A percentile compares a stretch with the other conserved stretches of the same genome.
Evolutionary conservation across 2,888 invertebrate genomes (phyloP).

Genomic region (Halictus ligatus): DNA sequence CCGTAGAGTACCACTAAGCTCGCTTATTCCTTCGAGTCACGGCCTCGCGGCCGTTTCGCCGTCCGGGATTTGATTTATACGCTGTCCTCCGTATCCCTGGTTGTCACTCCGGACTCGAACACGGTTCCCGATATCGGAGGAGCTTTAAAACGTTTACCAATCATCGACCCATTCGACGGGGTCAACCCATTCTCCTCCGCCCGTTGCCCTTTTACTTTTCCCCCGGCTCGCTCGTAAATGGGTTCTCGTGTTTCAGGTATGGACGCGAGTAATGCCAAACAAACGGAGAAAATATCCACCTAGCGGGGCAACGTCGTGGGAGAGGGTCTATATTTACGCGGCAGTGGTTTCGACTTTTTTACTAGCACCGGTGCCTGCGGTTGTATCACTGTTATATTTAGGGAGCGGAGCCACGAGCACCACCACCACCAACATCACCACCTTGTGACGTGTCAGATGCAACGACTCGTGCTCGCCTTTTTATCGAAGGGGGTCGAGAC

Average conservation of each 20-base stretch:
- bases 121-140: constrained; percentile 58
- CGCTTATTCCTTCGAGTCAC: constrained; percentile 58
- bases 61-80: constrained; percentile 64
- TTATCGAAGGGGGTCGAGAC: constrained; percentile 63
- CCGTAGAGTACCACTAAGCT: constrained; percentile 37
- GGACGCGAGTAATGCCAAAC: constrained; percentile 64
- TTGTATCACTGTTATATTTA: constrained; percentile 75
- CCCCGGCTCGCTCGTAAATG: constrained; percentile 45
- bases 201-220: not conserved
- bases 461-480: constrained; percentile 66
- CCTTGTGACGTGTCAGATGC: constrained; percentile 72
- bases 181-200: not conserved
- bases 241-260: constrained; percentile 62
- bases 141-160: constrained; percentile 60
- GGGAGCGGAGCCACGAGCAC: constrained; percentile 44
- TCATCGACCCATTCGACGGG: constrained; percentile 31
- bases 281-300: constrained; percentile 65
- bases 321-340: constrained; percentile 78
- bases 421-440: constrained; percentile 53
- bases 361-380: constrained; percentile 66
- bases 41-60: constrained; percentile 45
- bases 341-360: constrained; percentile 74
- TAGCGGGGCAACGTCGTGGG: constrained; percentile 74
- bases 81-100: constrained; percentile 41
- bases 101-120: constrained; percentile 46